Conservation (phyloP, 2,888 invertebrate species). For the Bombylius major region DNA sequence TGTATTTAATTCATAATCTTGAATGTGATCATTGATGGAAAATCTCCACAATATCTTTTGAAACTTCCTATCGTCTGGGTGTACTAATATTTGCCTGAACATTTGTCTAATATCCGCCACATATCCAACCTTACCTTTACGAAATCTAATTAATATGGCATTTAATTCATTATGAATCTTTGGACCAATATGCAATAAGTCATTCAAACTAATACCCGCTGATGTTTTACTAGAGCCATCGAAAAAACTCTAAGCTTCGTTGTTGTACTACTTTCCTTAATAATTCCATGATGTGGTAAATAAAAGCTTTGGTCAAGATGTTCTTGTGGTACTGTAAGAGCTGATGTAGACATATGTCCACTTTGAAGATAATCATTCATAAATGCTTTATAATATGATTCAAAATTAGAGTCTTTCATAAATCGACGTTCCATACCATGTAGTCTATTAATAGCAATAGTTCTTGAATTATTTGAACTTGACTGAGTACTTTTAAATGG, state of each 20-base stretch:
- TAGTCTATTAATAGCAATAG: neutral
- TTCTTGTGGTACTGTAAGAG: neutral
- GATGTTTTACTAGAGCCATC: neutral
- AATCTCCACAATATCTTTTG: constrained; percentile 9
- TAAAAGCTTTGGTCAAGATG: neutral
- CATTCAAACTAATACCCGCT: constrained; percentile 1
- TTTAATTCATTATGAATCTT: constrained; percentile 5
- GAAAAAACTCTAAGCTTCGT: constrained; percentile 5
- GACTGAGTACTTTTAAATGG: neutral
- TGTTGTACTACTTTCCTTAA: constrained; percentile 2
- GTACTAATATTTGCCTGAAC: constrained; percentile 6
- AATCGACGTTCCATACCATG: neutral
- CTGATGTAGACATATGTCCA: neutral
- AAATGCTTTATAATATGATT: neutral
- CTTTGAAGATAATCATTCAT: neutral
- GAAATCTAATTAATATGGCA: constrained; percentile 4
- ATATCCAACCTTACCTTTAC: neutral
- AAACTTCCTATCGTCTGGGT: constrained; percentile 2
- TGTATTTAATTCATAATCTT: constrained; percentile 4
- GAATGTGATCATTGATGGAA: neutral
- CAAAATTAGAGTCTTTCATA: neutral
- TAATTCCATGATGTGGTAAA: constrained; percentile 6
- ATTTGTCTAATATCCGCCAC: constrained; percentile 10
- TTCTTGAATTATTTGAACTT: neutral
- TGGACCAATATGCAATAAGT: constrained; percentile 1